A percentile compares a stretch with the other conserved stretches of the same genome.
phyloP scores from a whole-genome alignment of 2,113 vertebrate genomes.

The Microtus pennsylvanicus region DNA sequence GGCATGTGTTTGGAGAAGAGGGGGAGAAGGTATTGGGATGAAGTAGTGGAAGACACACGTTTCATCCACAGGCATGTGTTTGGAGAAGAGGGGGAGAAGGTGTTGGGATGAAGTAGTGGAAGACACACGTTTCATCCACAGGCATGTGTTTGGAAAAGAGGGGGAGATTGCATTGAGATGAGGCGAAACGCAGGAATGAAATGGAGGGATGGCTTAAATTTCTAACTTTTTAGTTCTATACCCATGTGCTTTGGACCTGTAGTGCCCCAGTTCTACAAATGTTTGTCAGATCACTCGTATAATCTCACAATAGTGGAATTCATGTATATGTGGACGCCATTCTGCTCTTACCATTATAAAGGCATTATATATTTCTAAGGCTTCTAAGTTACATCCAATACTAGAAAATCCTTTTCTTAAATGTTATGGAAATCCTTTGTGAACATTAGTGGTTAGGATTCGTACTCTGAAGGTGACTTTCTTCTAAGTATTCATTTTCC shows the following conservation, averaged over 20 bases:
- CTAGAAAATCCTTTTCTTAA: background rate
- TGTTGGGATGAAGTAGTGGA: too few species aligned
- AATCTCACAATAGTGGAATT: background rate
- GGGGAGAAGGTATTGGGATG: too few species aligned
- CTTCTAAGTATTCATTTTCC: background rate
- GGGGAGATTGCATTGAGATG: background rate
- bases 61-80: background rate
- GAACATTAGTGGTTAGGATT: background rate
- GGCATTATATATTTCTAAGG: background rate
- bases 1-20: background rate
- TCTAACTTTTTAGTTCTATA: background rate
- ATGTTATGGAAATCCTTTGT: background rate
- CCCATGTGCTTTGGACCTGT: background rate
- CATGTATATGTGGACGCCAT: background rate
- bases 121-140: background rate
- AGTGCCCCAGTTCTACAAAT: background rate
- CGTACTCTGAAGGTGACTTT: background rate
- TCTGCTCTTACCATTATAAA: background rate
- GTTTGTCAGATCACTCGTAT: background rate
- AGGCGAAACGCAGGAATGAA: background rate
- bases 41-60: background rate
- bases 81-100: background rate
- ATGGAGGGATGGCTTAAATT: background rate
- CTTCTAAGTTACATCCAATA: background rate
- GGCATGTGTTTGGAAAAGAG: background rate